Evolutionary conservation across 1,140 invertebrate genomes (phyloP).

Genomic region (Reticulitermes speratus): DNA sequence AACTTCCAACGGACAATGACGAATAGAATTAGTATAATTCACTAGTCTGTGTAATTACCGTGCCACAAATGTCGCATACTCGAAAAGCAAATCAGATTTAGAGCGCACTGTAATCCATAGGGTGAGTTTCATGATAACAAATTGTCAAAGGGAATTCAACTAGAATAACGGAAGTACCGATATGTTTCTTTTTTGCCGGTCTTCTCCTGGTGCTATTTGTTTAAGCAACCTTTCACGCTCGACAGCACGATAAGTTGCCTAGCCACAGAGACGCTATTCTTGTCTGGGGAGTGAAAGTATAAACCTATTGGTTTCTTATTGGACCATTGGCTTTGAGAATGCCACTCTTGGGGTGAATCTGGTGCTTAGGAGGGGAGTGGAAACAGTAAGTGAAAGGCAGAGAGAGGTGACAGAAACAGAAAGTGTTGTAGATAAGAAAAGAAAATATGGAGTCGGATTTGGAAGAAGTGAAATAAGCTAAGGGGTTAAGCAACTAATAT

Average conservation of each 20-base stretch:
- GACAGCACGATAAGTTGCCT: conserved; percentile 22
- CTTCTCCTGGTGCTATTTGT: conserved; percentile 1
- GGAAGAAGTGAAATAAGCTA: no score
- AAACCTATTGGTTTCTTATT: conserved; percentile 20
- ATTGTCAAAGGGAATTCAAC: conserved; percentile 1
- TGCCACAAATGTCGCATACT: not conserved
- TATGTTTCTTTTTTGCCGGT: not conserved
- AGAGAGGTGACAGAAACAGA: not conserved
- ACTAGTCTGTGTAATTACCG: not conserved
- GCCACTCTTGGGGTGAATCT: conserved; percentile 14
- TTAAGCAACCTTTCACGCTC: conserved; percentile 8
- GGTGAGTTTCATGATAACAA: not conserved
- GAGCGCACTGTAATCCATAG: not conserved
- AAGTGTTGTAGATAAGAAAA: not conserved
- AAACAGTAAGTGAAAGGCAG: not conserved
- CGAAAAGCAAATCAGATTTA: not conserved
- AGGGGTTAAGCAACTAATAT: no score
- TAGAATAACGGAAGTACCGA: not conserved
- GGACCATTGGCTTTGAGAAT: conserved; percentile 20
- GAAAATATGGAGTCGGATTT: no score
- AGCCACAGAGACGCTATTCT: not conserved
- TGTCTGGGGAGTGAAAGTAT: not conserved
- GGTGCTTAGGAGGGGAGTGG: not conserved
- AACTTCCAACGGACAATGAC: not conserved
- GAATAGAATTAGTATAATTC: not conserved